These are phyloP conservation scores for Drosophila pseudoobscura DNA, from an alignment of 1,140 invertebrate species.

Conservation along the genomic window DNA sequence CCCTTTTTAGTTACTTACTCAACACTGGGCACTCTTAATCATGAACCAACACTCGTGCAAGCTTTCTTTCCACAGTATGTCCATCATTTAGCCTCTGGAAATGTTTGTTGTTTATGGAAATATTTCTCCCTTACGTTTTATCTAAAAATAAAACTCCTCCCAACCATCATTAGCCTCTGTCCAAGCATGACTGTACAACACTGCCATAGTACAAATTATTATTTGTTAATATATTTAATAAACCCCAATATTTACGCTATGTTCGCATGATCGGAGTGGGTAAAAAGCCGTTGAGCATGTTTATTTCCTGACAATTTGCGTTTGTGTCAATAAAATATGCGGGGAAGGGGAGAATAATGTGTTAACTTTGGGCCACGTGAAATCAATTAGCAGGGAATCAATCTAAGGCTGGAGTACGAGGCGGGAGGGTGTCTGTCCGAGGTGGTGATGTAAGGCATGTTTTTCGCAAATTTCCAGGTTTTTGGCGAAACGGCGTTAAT, in stretches of 20 bases:
- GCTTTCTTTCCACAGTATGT: too few relatives aligned
- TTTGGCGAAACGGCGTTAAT: conserved; percentile 72
- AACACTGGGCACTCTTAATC: too few relatives aligned
- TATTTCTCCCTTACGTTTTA: background rate
- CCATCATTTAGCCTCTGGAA: too few relatives aligned
- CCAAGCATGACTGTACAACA: conserved; percentile 13
- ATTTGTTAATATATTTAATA: conserved; percentile 24
- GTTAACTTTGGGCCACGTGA: conserved; percentile 67
- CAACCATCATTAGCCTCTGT: background rate
- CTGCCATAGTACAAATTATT: conserved; percentile 11
- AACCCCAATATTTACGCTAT: conserved; percentile 37
- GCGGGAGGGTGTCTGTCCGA: conserved; percentile 16
- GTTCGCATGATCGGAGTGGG: conserved; percentile 29
- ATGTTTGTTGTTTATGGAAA: too few relatives aligned
- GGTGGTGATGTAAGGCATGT: conserved; percentile 63
- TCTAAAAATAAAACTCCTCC: background rate
- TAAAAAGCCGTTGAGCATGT: conserved; percentile 9
- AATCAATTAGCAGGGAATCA: conserved; percentile 71
- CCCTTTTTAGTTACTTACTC: too few relatives aligned
- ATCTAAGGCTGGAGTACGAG: conserved; percentile 4
- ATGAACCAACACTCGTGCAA: too few relatives aligned
- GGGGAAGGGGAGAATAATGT: conserved; percentile 10
- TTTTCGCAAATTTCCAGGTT: conserved; percentile 52
- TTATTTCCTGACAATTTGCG: conserved; percentile 25
- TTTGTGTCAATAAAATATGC: conserved; percentile 7